Base-by-base conservation (phyloP, 2,113 vertebrate genomes). In the Arothron firmamentum region DNA sequence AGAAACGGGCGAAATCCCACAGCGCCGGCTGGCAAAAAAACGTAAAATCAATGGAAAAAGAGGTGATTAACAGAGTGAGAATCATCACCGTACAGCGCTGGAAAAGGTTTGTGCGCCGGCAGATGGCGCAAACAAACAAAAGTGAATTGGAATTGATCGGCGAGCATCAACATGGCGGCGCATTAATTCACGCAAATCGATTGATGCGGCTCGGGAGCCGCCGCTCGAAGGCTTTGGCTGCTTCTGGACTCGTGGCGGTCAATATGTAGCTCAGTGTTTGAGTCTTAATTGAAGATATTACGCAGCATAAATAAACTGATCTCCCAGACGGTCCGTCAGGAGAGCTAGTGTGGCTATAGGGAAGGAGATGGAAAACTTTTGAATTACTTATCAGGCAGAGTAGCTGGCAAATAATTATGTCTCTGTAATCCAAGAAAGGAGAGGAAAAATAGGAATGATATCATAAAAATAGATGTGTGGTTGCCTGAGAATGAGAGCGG, bases 231-330 rank as follows among this genome's bases (percentile, higher is more conserved):
- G 11, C 34, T 38, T 3, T 43, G 65, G 21, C 23, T 19, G 57
- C 60, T 73, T 56, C 56, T 47, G 54, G 58, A 52, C 59, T 56
- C 54, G 23, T 28, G 48, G 50, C 31, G 54, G 56, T 75, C 77
- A 77, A 61, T 74, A 62, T 34, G 38, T 28, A 41, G 19, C 34
- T 41, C 43, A 38, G 3, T 52, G 52, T 50, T 38, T n/a, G 46
- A 52, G 41, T 53, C 42, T 61, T 19, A 25, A 69, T 59, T 66
- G 59, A 49, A 57, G n/a, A 31, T 28, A 56, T 52, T 64, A 53
- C 23, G 7, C 42, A 60, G 1, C 56, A 59, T 50, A 54, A 63
- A 62, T 14, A 58, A 48, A 50, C 53, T 31, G 4, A 7, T 34
- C 54, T 60, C 28, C 18, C 46, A 64, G 4, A 1, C 6, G 0